Conservation (phyloP, 2,113 vertebrate genomes). For the Camelus bactrianus region DNA sequence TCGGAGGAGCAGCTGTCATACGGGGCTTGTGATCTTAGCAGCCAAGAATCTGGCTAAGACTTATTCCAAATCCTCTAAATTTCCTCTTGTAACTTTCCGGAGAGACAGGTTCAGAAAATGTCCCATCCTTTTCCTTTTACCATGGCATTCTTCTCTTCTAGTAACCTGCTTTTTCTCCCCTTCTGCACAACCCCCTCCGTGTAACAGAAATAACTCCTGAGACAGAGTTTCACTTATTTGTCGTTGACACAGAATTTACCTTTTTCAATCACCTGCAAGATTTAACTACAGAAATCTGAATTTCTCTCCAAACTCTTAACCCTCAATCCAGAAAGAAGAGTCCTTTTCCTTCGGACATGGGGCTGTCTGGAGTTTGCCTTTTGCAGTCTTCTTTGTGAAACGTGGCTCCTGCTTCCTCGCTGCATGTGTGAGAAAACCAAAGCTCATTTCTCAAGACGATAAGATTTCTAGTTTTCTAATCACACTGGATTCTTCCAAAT, state of each 20-base stretch:
- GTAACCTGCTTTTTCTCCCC: neutral
- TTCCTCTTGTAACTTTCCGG: neutral
- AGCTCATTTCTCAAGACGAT: neutral
- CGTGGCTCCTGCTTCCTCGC: neutral
- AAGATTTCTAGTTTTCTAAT: neutral
- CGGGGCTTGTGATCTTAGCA: neutral
- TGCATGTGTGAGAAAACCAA: neutral
- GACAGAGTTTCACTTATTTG: slow-evolving; percentile 39
- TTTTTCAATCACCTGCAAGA: neutral
- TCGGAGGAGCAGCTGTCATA: neutral
- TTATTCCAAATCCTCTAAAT: neutral
- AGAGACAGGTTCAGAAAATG: neutral
- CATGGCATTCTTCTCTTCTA: neutral
- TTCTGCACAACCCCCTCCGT: neutral
- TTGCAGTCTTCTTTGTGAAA: neutral
- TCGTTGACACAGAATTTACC: neutral
- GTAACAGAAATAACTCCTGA: slow-evolving; percentile 33
- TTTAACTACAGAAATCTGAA: slow-evolving; percentile 47
- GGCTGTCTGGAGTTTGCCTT: neutral
- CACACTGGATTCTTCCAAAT: neutral
- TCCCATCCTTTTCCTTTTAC: neutral
- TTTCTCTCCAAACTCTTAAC: neutral
- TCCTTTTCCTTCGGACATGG: neutral
- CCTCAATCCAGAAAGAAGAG: neutral
- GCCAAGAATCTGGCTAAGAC: neutral